Conservation (phyloP, 2,888 invertebrate species). For the Empis livida region DNA sequence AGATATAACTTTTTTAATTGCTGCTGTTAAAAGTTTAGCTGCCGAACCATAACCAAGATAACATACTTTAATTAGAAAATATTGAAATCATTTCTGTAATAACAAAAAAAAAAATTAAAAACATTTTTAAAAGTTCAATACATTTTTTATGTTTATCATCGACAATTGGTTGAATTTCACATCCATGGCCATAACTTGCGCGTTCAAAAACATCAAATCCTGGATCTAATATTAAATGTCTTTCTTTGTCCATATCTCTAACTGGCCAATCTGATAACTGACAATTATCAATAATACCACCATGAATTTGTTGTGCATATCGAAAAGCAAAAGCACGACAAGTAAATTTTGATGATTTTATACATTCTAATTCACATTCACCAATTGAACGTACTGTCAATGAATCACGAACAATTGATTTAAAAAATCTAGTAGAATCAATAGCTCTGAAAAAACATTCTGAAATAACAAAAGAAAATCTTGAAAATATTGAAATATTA, state of each 20-base stretch:
- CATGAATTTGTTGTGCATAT: slow-evolving; percentile 51
- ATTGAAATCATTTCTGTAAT: background rate
- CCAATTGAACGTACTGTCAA: slow-evolving; percentile 56
- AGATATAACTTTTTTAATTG: slow-evolving; percentile 51
- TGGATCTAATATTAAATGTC: slow-evolving; percentile 44
- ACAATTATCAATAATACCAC: slow-evolving; percentile 59
- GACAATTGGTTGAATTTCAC: slow-evolving; percentile 51
- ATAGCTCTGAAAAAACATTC: slow-evolving; percentile 77
- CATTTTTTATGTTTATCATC: slow-evolving; percentile 37
- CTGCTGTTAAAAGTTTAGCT: slow-evolving; percentile 51
- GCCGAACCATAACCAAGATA: slow-evolving; percentile 68
- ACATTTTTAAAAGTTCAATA: slow-evolving; percentile 16
- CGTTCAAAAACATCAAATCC: slow-evolving; percentile 67
- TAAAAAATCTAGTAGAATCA: slow-evolving; percentile 55
- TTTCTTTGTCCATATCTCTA: slow-evolving; percentile 47
- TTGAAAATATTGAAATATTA: too few relatives aligned
- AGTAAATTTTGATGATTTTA: slow-evolving; percentile 57
- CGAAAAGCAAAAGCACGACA: slow-evolving; percentile 70
- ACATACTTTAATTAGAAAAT: slow-evolving; percentile 49
- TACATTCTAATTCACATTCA: slow-evolving; percentile 69
- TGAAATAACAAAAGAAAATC: slow-evolving; percentile 25
- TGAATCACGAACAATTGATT: slow-evolving; percentile 49
- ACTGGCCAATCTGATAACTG: slow-evolving; percentile 62
- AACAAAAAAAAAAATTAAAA: slow-evolving; percentile 3
- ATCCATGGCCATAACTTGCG: slow-evolving; percentile 70